phyloP scores from a whole-genome alignment of 2,797 vertebrate species.

The Chrosomus eos region DNA sequence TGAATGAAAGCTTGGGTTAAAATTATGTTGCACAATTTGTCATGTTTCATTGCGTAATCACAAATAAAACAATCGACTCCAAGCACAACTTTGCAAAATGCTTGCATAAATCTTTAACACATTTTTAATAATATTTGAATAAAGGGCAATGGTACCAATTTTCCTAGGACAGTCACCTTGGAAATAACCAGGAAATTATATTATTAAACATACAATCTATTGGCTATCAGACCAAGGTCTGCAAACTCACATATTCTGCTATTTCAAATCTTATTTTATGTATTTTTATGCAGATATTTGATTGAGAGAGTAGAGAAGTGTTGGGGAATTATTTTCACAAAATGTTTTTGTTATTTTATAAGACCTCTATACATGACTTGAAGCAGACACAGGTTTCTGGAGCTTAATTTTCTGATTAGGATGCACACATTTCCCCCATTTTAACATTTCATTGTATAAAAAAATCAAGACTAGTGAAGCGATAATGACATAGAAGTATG shows the following conservation, averaged over 20 bases:
- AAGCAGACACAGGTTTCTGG: not conserved
- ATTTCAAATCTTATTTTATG: not conserved
- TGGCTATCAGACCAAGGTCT: no score
- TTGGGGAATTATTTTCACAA: not conserved
- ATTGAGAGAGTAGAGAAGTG: not conserved
- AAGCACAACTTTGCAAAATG: no score
- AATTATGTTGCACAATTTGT: no score
- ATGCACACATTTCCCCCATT: not conserved
- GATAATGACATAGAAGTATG: not conserved
- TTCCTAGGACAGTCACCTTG: no score
- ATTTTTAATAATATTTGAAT: no score
- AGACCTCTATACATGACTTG: not conserved
- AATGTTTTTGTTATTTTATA: not conserved
- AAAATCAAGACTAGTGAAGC: not conserved
- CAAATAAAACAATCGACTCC: no score
- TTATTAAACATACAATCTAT: not conserved
- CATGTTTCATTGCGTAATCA: no score
- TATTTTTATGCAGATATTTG: not conserved
- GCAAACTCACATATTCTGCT: not conserved
- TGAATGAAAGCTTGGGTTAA: no score
- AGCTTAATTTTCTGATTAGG: not conserved
- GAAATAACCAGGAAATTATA: not conserved
- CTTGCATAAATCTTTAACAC: no score
- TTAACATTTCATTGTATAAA: not conserved
- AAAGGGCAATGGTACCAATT: no score